Percentiles rank a stretch among this genome's conserved stretches.
These are phyloP conservation scores for Cathartes aura DNA, from an alignment of 2,113 vertebrate species.

Conservation along the genomic window DNA sequence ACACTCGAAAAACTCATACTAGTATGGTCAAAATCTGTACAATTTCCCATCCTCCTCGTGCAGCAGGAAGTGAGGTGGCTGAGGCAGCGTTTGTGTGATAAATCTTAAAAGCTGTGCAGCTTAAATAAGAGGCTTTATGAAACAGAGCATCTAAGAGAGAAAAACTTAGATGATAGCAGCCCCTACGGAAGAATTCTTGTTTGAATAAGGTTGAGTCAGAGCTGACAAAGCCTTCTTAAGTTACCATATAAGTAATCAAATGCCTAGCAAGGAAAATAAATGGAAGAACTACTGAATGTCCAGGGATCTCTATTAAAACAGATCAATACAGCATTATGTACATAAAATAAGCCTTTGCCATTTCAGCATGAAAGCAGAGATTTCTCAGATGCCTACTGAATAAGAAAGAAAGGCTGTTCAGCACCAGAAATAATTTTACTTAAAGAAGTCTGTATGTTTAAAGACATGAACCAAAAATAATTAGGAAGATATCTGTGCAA, in stretches of 20 bases:
- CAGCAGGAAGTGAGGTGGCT: background rate
- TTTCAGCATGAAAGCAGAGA: background rate
- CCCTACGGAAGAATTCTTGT: background rate
- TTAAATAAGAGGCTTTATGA: background rate
- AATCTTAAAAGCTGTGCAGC: background rate
- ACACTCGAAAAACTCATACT: background rate
- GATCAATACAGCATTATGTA: background rate
- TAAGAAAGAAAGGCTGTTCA: background rate
- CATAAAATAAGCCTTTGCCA: background rate
- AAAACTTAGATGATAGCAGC: background rate
- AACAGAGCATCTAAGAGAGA: background rate
- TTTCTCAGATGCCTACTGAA: background rate
- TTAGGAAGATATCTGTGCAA: background rate
- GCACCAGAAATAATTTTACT: background rate
- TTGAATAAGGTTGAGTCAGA: background rate
- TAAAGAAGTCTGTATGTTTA: background rate
- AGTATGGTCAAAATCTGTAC: background rate
- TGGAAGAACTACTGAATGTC: background rate
- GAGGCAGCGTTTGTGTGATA: background rate
- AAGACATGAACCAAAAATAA: background rate
- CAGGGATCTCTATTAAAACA: conserved; percentile 9
- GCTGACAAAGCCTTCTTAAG: background rate
- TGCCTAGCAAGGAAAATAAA: background rate
- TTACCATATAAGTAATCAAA: background rate
- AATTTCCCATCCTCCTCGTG: accelerated